Conservation (phyloP, 2,888 invertebrate species). For the Corbicula japonica region DNA sequence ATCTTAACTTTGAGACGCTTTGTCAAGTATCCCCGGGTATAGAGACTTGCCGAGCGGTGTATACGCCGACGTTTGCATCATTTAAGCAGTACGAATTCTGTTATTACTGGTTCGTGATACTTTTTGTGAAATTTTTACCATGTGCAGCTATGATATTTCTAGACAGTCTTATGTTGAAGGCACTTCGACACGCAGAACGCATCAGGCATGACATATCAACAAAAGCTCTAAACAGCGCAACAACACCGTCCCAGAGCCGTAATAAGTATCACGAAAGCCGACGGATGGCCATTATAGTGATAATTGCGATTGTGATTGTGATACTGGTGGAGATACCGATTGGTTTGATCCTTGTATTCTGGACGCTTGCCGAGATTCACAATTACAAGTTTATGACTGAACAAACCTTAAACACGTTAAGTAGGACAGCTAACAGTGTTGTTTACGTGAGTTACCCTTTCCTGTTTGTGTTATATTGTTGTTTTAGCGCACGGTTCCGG, state of each 20-base stretch:
- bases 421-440: conserved; percentile 93
- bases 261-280: conserved; percentile 71
- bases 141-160: conserved; percentile 95
- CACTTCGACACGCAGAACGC: conserved; percentile 93
- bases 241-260: conserved; percentile 49
- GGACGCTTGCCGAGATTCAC: conserved; percentile 89
- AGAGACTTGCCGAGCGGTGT: conserved; percentile 67
- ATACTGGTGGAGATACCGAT: conserved; percentile 87
- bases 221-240: conserved; percentile 87
- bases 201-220: conserved; percentile 91
- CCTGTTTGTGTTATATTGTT: conserved; percentile 97
- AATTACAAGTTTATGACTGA: conserved; percentile 56
- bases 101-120: conserved; percentile 92
- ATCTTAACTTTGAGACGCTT: conserved; percentile 6
- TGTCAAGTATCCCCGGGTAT: conserved; percentile 44
- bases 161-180: conserved; percentile 93
- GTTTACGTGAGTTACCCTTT: conserved; percentile 96
- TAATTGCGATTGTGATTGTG: conserved; percentile 86
- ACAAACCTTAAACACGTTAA: conserved; percentile 58
- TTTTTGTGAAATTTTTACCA: conserved; percentile 95
- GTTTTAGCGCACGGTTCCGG: conserved; percentile 96
- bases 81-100: conserved; percentile 92
- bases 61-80: conserved; percentile 61
- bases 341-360: conserved; percentile 88
- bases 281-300: conserved; percentile 84